Evolutionary conservation across 2,888 invertebrate genomes (phyloP).

Genomic region (Shargacucullia verbasci): DNA sequence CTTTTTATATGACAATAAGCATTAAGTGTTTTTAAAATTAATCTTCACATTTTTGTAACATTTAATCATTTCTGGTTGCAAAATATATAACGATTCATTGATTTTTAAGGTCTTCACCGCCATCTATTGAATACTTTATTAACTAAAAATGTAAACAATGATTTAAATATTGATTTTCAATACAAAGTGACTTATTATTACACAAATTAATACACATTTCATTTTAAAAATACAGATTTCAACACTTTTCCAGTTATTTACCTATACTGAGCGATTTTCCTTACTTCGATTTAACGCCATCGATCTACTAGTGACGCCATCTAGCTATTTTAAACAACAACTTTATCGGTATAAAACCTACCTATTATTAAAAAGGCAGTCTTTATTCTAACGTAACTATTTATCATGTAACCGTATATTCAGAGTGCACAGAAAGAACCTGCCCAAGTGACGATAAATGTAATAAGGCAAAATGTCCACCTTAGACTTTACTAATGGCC

Average conservation of each 20-base stretch:
- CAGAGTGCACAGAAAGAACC: no score
- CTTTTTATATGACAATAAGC: no score
- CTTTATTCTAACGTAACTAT: no score
- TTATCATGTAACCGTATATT: no score
- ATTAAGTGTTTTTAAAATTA: no score
- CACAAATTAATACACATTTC: fast-evolving
- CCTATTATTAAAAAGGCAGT: no score
- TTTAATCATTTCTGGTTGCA: no score
- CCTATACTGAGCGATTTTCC: not conserved
- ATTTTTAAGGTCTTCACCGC: slow-evolving; percentile 24
- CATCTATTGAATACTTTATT: slow-evolving; percentile 34
- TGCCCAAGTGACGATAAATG: no score
- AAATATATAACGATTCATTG: not conserved
- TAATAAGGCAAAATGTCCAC: no score
- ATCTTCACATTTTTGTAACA: no score
- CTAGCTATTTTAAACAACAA: slow-evolving; percentile 8
- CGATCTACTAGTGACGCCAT: slow-evolving; percentile 40
- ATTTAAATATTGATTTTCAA: not conserved
- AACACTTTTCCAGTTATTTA: not conserved
- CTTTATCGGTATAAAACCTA: not conserved
- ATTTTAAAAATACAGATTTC: fast-evolving
- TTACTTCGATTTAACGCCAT: not conserved
- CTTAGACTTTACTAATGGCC: no score
- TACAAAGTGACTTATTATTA: not conserved
- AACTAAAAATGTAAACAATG: slow-evolving; percentile 51